Conservation (phyloP, 2,888 invertebrate genomes). For the Lasioglossum figueresi region DNA sequence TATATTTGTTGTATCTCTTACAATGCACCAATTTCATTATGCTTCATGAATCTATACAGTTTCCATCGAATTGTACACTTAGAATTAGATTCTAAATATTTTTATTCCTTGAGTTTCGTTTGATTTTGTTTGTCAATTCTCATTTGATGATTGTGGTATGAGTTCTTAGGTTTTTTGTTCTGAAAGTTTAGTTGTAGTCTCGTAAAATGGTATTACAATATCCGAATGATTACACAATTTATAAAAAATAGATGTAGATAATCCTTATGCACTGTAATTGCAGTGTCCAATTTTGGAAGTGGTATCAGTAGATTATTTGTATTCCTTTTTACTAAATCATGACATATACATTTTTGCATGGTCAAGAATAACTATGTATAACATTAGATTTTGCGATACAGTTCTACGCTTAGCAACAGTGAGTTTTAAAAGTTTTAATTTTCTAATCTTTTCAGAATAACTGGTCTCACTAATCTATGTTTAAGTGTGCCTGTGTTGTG, state of each 20-base stretch:
- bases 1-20: conserved; percentile 39
- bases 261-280: conserved; percentile 53
- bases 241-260: conserved; percentile 52
- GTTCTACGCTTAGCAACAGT: conserved; percentile 38
- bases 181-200: conserved; percentile 23
- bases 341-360: conserved; percentile 54
- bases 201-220: conserved; percentile 31
- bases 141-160: conserved; percentile 37
- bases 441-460: conserved; percentile 61
- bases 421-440: conserved; percentile 45
- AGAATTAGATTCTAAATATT: conserved; percentile 47
- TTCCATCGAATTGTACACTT: conserved; percentile 47
- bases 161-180: conserved; percentile 22
- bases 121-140: conserved; percentile 35
- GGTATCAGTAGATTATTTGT: conserved; percentile 61
- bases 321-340: conserved; percentile 52
- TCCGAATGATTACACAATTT: conserved; percentile 39
- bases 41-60: conserved; percentile 48
- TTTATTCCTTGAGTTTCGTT: conserved; percentile 32
- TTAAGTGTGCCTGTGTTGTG: conserved; percentile 56
- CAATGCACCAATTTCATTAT: conserved; percentile 45
- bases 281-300: conserved; percentile 64
- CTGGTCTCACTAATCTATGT: conserved; percentile 49
- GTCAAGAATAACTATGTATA: conserved; percentile 43
- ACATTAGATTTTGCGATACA: conserved; percentile 48